phyloP scores from a whole-genome alignment of 2,113 vertebrate species.

The Phyllopteryx taeniolatus region DNA sequence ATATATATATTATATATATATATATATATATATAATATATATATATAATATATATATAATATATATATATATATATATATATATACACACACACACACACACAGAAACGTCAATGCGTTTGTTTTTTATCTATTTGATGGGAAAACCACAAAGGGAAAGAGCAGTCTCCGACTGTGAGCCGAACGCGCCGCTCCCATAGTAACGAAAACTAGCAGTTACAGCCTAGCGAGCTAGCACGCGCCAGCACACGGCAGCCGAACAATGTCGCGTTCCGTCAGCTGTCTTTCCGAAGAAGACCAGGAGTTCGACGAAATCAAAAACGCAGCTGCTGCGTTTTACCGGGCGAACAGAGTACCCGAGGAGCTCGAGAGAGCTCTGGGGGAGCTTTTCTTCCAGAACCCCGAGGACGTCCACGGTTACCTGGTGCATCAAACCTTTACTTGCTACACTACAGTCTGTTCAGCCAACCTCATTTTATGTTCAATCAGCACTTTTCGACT shows the following conservation, averaged over 20 bases:
- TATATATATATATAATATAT: too few species aligned
- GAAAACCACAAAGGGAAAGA: not conserved
- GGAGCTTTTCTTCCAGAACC: constrained; percentile 62
- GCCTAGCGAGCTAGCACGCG: not conserved
- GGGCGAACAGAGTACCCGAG: constrained; percentile 57
- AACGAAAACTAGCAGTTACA: constrained; percentile 23
- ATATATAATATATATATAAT: too few species aligned
- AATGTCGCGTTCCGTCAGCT: constrained; percentile 47
- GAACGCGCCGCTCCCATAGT: constrained; percentile 35
- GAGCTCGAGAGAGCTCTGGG: constrained; percentile 76
- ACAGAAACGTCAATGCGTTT: not conserved
- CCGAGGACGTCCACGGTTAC: constrained; percentile 77
- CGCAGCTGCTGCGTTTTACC: constrained; percentile 76
- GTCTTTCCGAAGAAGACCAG: constrained; percentile 25
- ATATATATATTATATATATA: too few species aligned
- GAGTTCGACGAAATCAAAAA: constrained; percentile 37
- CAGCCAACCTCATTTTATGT: not conserved
- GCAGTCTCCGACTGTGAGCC: not conserved
- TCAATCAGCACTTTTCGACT: not conserved
- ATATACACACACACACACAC: too few species aligned
- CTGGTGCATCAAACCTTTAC: constrained; percentile 64
- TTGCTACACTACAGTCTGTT: too few species aligned
- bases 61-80: too few species aligned
- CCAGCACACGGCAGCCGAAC: not conserved
- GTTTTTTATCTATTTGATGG: not conserved